Evolutionary conservation across 2,113 vertebrate genomes (phyloP), one percentile per base, ranked within the genome.

Genomic region (Otolemur garnettii): DNA sequence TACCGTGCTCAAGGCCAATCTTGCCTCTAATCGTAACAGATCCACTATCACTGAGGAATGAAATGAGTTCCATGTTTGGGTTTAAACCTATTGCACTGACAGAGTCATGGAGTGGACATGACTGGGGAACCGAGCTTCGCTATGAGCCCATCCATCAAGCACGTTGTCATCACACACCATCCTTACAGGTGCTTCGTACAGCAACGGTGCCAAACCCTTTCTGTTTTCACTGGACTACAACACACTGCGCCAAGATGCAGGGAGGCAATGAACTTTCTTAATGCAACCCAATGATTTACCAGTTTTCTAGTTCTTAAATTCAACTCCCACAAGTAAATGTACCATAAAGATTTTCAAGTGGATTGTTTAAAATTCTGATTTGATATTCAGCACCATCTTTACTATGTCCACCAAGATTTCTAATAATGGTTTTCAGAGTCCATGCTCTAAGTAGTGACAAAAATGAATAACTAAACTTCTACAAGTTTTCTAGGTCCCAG

Each of bases 81-180:
- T 90, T 96, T 83, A 85, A 96, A 85, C 17, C 53, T 93, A 89
- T 26, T 85, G 87, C 11, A 45, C 94, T 96, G 97, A 93, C 81
- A 93, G 93, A 97, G 81, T 95, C 93, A 64, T 38, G 81, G 87
- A 60, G 91, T 77, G 71, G 90, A 64, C 28, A 13, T 94, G 24
- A 53, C 69, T 89, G 94, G 79, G 26, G 95, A 90, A 91, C 28
- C 9, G 72, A n/a, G 14, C 33, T 18, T 7, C 7, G 4, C 4
- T 95, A 93, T 74, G 91, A 24, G 66, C 96, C 64, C 57, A 97
- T 50, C 42, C 94, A 82, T 87, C 94, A 91, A 95, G 10, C 57
- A 53, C 30, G 22, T 53, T 24, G 53, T 69, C 90, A 86, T 91
- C 92, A 87, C 33, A 17, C 8, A 33, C 57, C 24, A 57, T 69